Evolutionary conservation across 2,888 invertebrate species (phyloP).

Genomic region (Fragum whitleyi): DNA sequence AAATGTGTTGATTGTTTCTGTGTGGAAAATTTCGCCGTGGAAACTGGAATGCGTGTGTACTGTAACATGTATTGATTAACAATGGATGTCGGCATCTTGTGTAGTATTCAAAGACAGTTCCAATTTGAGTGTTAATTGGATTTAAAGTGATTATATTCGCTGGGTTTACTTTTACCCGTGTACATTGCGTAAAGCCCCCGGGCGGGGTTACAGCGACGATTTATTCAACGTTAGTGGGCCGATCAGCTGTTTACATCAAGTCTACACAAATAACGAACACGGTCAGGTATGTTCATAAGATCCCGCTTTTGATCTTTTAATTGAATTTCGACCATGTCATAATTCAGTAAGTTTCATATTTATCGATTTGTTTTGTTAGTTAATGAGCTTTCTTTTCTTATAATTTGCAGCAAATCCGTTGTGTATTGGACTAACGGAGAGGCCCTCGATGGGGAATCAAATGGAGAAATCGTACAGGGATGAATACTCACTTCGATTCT

Average conservation of each 20-base stretch:
- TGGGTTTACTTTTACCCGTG: neutral
- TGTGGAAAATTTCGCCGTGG: conserved; percentile 23
- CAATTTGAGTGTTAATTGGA: neutral
- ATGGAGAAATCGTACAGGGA: conserved; percentile 61
- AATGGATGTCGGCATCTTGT: conserved; percentile 6
- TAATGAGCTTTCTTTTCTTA: no score
- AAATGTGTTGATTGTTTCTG: conserved; percentile 20
- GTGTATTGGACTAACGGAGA: conserved; percentile 24
- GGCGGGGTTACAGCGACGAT: conserved; percentile 16
- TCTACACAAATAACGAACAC: neutral
- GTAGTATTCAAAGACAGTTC: conserved; percentile 6
- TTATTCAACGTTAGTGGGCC: neutral
- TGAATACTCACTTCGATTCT: conserved; percentile 71
- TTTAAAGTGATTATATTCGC: neutral
- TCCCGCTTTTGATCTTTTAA: no score
- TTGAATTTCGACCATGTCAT: no score
- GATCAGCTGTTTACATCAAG: conserved; percentile 25
- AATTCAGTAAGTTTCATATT: no score
- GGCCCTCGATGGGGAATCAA: conserved; percentile 31
- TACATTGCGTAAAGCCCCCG: neutral
- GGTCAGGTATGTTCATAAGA: neutral
- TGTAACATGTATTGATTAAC: conserved; percentile 5
- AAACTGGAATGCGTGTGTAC: conserved; percentile 9
- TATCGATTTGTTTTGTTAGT: no score
- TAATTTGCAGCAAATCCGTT: neutral